Percentiles rank a stretch among this genome's conserved stretches.
Evolutionary conservation across 2,888 invertebrate genomes (phyloP).

Genomic region (Ormyrus nitidulus): DNA sequence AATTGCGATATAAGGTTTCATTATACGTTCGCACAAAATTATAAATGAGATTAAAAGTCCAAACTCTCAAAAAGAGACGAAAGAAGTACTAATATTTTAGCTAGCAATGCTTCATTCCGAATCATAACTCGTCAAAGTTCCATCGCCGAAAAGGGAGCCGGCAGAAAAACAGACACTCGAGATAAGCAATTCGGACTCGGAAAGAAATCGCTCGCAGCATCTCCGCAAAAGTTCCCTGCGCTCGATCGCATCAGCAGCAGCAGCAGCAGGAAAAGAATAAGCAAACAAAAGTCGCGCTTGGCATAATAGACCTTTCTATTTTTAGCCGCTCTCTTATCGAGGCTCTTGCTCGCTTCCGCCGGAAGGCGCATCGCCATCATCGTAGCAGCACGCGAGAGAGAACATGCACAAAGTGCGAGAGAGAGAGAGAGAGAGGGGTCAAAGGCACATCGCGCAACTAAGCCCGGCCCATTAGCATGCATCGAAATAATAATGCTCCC

Average conservation of each 20-base stretch:
- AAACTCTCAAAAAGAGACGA: too few species aligned
- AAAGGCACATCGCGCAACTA: not conserved
- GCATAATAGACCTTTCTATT: too few species aligned
- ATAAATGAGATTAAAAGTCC: too few species aligned
- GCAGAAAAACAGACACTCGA: not conserved
- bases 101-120: too few species aligned
- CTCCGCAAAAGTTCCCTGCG: not conserved
- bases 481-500: constrained; percentile 30
- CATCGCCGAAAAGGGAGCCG: not conserved
- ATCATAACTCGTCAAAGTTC: not conserved
- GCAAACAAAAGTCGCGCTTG: too few species aligned
- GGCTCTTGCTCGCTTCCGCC: constrained; percentile 15
- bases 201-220: too few species aligned
- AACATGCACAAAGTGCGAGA: not conserved
- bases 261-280: too few species aligned
- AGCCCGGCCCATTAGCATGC: constrained; percentile 20
- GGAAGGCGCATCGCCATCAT: constrained; percentile 31
- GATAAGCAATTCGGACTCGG: not conserved
- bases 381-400: too few species aligned
- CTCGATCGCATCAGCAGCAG: not conserved
- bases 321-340: constrained; percentile 23
- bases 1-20: not conserved
- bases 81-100: too few species aligned
- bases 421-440: constrained; percentile 7
- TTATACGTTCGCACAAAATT: too few species aligned